Evolutionary conservation across 2,113 vertebrate genomes (phyloP), one percentile per base, ranked within the genome.

Genomic region (Oxyura jamaicensis): DNA sequence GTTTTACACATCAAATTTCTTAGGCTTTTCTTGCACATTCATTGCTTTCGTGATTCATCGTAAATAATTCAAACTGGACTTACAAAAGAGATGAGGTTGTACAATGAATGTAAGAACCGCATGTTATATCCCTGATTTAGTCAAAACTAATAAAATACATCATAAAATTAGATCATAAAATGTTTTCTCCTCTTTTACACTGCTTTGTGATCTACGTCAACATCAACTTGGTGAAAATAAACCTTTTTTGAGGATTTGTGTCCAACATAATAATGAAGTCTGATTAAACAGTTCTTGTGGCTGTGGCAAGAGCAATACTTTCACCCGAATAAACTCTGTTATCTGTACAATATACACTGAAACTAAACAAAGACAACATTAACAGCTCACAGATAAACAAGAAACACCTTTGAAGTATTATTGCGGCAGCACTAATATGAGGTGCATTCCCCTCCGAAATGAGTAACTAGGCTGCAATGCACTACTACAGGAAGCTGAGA

Each of bases 51-150:
- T 39, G 11, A 95, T 73, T 97, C 94, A 96, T 91, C 97, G 94
- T 95, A 98, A 97, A 97, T 97, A 97, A 97, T 96, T 97, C 86
- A 95, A 93, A 95, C 1, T 91, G 92, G 82, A 94, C 97, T 97
- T 96, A 97, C 92, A 96, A 96, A 97, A 93, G 90, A 92, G 86
- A 81, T 73, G 80, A 95, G 78, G 77, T 83, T 88, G 75, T 90
- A 93, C 88, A 83, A 96, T 23, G 31, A 96, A 89, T 31, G 3
- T 68, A 91, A 67, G 69, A 94, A 88, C 85, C 83, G 74, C 83
- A 88, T 2, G 22, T 93, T 90, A 69, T 88, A 94, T 78, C 56
- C 72, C 78, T 83, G n/a, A 53, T 20, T 63, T 55, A 55, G 58
- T 44, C 66, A 87, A 86, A 91, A 84, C 53, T 62, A 86, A 41